A percentile compares a stretch with the other conserved stretches of the same genome.
Conservation (phyloP, 2,113 vertebrate species). For the Dryoscopus gambensis region DNA sequence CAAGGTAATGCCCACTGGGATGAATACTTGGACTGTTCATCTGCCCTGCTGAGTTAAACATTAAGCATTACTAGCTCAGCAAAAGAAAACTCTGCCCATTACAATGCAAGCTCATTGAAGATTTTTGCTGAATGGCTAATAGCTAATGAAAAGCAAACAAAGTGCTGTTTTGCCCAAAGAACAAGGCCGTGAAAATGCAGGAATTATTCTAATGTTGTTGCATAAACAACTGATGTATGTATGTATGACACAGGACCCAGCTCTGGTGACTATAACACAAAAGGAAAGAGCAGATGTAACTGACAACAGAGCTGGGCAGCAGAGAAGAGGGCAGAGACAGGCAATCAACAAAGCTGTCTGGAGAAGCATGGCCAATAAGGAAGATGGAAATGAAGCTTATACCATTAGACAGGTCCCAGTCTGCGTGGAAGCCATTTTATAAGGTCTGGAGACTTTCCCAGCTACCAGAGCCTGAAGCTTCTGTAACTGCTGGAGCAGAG, state of each 20-base stretch:
- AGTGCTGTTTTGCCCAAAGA: neutral
- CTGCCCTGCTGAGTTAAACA: neutral
- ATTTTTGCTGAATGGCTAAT: neutral
- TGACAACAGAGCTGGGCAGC: neutral
- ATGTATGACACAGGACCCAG: neutral
- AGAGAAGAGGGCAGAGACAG: neutral
- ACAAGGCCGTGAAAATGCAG: neutral
- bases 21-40: neutral
- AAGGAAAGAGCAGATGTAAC: neutral
- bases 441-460: conserved; percentile 85
- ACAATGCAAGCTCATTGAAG: neutral
- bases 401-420: conserved; percentile 91
- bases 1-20: conserved; percentile 7
- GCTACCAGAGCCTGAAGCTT: conserved; percentile 86
- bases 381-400: conserved; percentile 6
- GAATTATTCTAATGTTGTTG: neutral
- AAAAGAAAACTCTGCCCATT: neutral
- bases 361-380: neutral
- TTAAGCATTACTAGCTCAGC: neutral
- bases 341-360: neutral
- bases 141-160: neutral
- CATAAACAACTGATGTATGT: neutral
- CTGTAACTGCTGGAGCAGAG: conserved; percentile 88
- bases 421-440: conserved; percentile 88
- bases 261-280: neutral